Base-by-base conservation (phyloP, 2,888 invertebrate genomes). In the Celastrina argiolus region DNA sequence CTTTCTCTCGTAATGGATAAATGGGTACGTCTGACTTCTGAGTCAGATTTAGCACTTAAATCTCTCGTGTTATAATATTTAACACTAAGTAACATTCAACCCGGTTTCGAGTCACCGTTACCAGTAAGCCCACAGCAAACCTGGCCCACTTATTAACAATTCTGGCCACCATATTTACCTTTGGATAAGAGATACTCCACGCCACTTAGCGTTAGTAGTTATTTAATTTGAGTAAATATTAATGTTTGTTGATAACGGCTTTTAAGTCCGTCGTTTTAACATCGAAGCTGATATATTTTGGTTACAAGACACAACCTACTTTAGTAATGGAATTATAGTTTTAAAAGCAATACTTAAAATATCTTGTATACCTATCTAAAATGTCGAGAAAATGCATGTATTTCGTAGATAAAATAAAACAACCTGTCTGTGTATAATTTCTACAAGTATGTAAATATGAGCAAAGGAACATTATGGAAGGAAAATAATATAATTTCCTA, bases 71-170 rank as follows among this genome's bases (percentile, higher is more conserved):
- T 18, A 61, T 39, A 61, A 61, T 22, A 39, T 36, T 34, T 22
- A 36, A 39, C 5, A 61, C 61, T 61, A 36, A 61, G 61, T 36
- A 61, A 61, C 59, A 61, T 61, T n/a, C 61, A 82, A 86, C 83
- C 83, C 82, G 83, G 79, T 83, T 83, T 76, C 69, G 64, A 75
- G 68, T 73, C 66, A 84, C 89, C 88, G 88, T 89, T 88, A 89
- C n/a, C n/a, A 86, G 76, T 75, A 80, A 73, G 83, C 81, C 78
- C 74, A 72, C 71, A 78, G 39, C 22, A 59, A 59, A 22, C 71
- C 75, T 85, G 88, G 83, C 88, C 86, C 78, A 87, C 83, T 84
- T 81, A 80, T 83, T 82, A 79, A 76, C 77, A 74, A 75, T 74
- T 69, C 68, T 72, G 65, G 69, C 79, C 68, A 67, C 68, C 67